Evolutionary conservation across 2,797 vertebrate species (phyloP), one percentile per base, ranked within the genome.

Genomic region (Clarias platycephalus): DNA sequence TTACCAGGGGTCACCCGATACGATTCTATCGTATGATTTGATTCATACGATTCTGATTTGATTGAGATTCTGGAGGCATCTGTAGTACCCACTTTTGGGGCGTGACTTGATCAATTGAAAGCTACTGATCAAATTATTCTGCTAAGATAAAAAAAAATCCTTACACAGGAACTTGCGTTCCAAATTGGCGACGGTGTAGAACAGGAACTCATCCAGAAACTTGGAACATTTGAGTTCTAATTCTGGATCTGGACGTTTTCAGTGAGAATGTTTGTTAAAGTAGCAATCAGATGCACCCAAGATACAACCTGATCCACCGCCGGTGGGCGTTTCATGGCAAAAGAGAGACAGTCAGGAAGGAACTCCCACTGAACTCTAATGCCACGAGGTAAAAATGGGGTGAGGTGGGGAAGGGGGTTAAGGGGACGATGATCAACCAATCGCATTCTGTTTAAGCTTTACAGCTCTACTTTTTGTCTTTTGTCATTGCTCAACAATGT

Each of bases 371-470:
- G 66, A 67, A 67, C 1, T 71, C 22, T 44, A n/a, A n/a, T 44
- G 40, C 4, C 37, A 24, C 26, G 34, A 70, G 34, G 15, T 34
- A 49, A 31, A 49, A 13, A 5, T 0, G 20, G 13, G 9, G 15
- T 37, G 63, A 55, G 28, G 16, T 10, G 40, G 28, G 64, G 28
- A 26, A 49, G 37, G 24, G 80, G 66, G 44, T 49, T 49, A 49
- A 6, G 31, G 9, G 0, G 15, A 9, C 44, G 44, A 12, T 49
- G 44, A 63, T 55, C 67, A 68, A 86, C 76, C 72, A 76, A 76
- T 86, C 82, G 82, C 31, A 63, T 60, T 49, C 70, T 70, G 62
- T 64, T n/a, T n/a, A 18, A 24, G 62, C 53, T 74, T 28, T 24
- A 44, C n/a, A 44, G 15, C 3, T 53, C 3, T 28, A 26, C n/a